A percentile compares a stretch with the other conserved stretches of the same genome.
Evolutionary conservation across 2,797 vertebrate species (phyloP).

Genomic region (Gymnothorax reevesii): DNA sequence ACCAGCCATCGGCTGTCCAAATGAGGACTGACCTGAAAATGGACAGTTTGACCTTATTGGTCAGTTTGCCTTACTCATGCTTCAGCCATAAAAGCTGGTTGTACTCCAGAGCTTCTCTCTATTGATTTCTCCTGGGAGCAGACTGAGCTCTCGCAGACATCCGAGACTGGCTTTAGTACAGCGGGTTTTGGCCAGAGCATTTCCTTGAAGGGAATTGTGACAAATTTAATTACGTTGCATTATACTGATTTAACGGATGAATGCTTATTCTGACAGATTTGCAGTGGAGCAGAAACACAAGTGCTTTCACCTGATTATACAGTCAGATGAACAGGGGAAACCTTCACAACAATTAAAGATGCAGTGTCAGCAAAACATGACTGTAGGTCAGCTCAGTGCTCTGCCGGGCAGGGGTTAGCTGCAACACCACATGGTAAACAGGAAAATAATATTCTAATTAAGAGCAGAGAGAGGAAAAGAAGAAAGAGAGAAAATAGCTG

Average conservation of each 20-base stretch:
- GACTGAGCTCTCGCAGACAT: background rate
- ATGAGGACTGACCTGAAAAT: too few relatives aligned
- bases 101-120: background rate
- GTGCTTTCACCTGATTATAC: constrained; percentile 5
- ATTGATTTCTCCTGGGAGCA: background rate
- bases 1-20: background rate
- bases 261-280: background rate
- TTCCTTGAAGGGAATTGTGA: background rate
- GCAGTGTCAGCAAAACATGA: background rate
- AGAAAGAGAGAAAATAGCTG: too few relatives aligned
- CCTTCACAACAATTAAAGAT: background rate
- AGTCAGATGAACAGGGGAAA: background rate
- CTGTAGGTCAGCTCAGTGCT: background rate
- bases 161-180: background rate
- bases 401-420: too few relatives aligned
- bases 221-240: background rate
- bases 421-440: too few relatives aligned
- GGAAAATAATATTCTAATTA: too few relatives aligned
- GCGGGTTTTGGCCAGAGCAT: background rate
- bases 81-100: background rate
- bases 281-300: background rate
- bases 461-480: too few relatives aligned
- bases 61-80: too few relatives aligned
- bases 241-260: background rate
- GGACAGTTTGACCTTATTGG: too few relatives aligned